Conservation (phyloP, 2,888 invertebrate genomes). For the Ophion ellenae region DNA sequence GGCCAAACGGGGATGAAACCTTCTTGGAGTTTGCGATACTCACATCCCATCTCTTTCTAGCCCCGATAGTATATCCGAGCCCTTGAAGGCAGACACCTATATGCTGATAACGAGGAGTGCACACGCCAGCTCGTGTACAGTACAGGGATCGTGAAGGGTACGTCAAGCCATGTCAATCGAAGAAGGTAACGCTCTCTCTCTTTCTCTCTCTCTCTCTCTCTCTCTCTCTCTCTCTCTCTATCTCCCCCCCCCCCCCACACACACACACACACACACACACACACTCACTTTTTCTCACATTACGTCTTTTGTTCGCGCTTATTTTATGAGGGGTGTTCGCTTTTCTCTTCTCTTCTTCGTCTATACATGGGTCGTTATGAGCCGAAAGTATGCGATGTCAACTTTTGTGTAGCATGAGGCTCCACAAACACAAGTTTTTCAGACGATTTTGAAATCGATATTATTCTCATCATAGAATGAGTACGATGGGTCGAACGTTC, state of each 20-base stretch:
- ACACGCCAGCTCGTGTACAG: neutral
- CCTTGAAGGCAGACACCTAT: slow-evolving; percentile 26
- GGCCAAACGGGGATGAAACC: slow-evolving; percentile 26
- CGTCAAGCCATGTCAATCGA: slow-evolving; percentile 46
- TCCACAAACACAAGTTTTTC: neutral
- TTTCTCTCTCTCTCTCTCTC: slow-evolving; percentile 29
- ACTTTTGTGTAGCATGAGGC: slow-evolving; percentile 38
- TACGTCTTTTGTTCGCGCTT: neutral
- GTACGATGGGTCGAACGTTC: neutral
- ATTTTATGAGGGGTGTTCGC: neutral
- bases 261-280: no score
- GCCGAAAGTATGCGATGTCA: slow-evolving; percentile 17
- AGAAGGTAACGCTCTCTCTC: slow-evolving; percentile 43
- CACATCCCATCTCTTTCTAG: slow-evolving; percentile 13
- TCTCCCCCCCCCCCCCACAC: no score
- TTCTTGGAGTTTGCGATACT: slow-evolving; percentile 33
- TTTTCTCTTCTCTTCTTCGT: slow-evolving; percentile 13
- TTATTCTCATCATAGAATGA: neutral
- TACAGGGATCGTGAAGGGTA: slow-evolving; percentile 18
- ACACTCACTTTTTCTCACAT: no score
- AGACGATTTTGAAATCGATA: neutral
- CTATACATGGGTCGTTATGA: slow-evolving; percentile 9
- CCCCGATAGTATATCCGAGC: neutral
- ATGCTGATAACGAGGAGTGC: slow-evolving; percentile 41
- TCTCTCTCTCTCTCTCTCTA: neutral